Conservation (phyloP, 1,140 invertebrate genomes). For the Protaetia brevitarsis region DNA sequence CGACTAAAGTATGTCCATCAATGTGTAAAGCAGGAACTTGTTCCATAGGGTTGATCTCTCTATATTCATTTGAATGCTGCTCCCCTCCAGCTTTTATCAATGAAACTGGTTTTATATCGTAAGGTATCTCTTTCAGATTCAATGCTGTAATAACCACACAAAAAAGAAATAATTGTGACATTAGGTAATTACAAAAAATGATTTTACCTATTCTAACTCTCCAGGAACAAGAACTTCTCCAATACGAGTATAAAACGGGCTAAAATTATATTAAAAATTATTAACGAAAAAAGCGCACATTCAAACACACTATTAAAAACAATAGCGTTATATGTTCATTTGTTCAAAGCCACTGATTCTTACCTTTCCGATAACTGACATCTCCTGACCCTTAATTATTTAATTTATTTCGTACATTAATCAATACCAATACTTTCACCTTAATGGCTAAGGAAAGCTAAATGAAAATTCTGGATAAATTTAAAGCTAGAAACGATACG, state of each 20-base stretch:
- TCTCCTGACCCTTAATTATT: slow-evolving; percentile 21
- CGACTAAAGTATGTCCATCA: slow-evolving; percentile 78
- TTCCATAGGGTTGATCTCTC: slow-evolving; percentile 88
- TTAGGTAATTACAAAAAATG: slow-evolving; percentile 21
- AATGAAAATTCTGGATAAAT: neutral
- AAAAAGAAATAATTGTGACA: slow-evolving; percentile 24
- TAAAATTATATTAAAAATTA: slow-evolving; percentile 45
- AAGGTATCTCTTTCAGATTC: slow-evolving; percentile 91
- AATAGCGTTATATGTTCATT: too few relatives aligned
- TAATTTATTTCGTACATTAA: slow-evolving; percentile 20
- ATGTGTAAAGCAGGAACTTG: slow-evolving; percentile 89
- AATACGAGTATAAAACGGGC: slow-evolving; percentile 88
- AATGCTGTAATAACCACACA: slow-evolving; percentile 53
- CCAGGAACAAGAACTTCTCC: slow-evolving; percentile 89
- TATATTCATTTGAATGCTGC: slow-evolving; percentile 85
- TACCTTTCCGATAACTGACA: slow-evolving; percentile 38
- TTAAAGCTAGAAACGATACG: too few relatives aligned
- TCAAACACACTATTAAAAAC: too few relatives aligned
- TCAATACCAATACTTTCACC: slow-evolving; percentile 19
- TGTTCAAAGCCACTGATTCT: neutral
- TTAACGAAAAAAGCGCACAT: too few relatives aligned
- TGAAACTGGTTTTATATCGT: slow-evolving; percentile 89
- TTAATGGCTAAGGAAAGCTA: slow-evolving; percentile 2
- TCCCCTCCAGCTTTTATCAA: slow-evolving; percentile 82
- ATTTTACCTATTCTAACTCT: slow-evolving; percentile 77